Percentiles rank a stretch among this genome's conserved stretches.
These are phyloP conservation scores for Marmota monax DNA, from an alignment of 2,113 vertebrate species.

Conservation along the genomic window DNA sequence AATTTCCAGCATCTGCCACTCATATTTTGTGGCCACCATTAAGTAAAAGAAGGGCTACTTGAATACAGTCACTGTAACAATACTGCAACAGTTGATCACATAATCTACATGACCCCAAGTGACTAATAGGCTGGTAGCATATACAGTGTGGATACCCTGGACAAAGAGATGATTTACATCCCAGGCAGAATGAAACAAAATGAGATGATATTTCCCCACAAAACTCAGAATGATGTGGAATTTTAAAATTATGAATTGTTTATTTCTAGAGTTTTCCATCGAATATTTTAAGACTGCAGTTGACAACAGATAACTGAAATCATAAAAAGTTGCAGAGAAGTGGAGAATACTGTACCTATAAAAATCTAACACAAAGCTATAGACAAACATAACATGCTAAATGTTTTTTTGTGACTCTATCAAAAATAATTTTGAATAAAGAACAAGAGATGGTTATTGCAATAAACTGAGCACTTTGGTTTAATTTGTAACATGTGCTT, in stretches of 20 bases:
- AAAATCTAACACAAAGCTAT: neutral
- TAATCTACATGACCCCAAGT: neutral
- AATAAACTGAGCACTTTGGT: neutral
- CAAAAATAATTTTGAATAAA: neutral
- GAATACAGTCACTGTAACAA: neutral
- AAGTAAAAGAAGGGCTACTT: neutral
- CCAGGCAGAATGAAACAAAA: neutral
- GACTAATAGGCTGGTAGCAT: neutral
- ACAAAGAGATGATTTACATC: neutral
- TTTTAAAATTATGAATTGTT: neutral
- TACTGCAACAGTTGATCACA: neutral
- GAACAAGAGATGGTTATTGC: neutral
- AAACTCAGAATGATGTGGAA: neutral
- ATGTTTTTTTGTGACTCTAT: neutral
- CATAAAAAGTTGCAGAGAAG: neutral
- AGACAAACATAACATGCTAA: neutral
- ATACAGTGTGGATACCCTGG: neutral
- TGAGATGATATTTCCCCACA: neutral
- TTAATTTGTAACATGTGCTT: neutral
- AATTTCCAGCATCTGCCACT: neutral
- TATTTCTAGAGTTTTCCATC: neutral
- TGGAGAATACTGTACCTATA: neutral
- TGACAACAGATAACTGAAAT: neutral
- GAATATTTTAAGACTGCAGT: neutral
- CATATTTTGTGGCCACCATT: neutral